Evolutionary conservation across 2,797 vertebrate species (phyloP).

Genomic region (Pelochelys cantorii): DNA sequence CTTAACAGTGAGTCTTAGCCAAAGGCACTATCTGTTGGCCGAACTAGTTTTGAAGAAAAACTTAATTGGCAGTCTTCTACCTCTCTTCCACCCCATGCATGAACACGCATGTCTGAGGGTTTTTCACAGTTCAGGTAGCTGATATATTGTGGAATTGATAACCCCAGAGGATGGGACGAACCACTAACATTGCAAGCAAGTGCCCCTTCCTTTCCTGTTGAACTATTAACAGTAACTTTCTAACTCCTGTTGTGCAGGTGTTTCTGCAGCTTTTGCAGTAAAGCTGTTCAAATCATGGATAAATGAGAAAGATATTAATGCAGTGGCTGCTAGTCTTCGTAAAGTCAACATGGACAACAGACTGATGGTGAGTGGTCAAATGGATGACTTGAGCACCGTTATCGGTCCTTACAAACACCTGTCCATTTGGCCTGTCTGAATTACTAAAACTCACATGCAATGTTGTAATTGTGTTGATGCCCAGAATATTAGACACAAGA

Average conservation of each 20-base stretch:
- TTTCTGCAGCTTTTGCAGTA: slow-evolving; percentile 95
- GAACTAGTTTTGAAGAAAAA: background rate
- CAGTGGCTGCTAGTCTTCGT: slow-evolving; percentile 91
- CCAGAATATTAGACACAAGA: background rate
- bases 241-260: slow-evolving; percentile 81
- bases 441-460: background rate
- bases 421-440: background rate
- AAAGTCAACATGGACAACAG: slow-evolving; percentile 99
- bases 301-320: slow-evolving; percentile 96
- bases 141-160: background rate
- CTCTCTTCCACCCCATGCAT: background rate
- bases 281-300: slow-evolving; percentile 99
- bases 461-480: background rate
- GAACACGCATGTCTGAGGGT: background rate
- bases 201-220: background rate
- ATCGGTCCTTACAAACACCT: background rate
- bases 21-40: background rate
- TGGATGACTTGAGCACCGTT: background rate
- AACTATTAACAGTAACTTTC: background rate
- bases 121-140: background rate
- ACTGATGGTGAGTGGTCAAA: slow-evolving; percentile 86
- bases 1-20: background rate
- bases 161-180: background rate
- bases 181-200: rapidly evolving
- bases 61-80: background rate